Evolutionary conservation across 2,888 invertebrate genomes (phyloP), one percentile per base, ranked within the genome.

Genomic region (Hirtodrosophila trivittata): DNA sequence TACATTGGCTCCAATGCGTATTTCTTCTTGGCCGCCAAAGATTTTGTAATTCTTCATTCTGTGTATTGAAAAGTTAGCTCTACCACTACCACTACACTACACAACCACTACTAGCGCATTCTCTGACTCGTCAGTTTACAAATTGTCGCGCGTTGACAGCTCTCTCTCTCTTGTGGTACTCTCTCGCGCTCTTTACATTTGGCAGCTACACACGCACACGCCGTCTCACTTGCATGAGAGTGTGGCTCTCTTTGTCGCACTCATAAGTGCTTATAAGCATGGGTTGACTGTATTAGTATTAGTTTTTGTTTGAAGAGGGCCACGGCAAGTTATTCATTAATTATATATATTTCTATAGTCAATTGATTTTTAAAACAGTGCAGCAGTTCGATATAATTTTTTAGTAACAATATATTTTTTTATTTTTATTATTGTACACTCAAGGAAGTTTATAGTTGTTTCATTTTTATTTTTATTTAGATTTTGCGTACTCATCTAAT

Each of bases 391-490:
- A n/a, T n/a, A n/a, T 18, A 12, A 30, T 30, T 26, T 12, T 57
- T 37, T 16, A 25, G 1, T 12, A 18, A 6, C 1, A 14, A 25
- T n/a, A 9, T 10, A 1, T 13, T 6, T 10, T 8, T 42, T n/a
- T n/a, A n/a, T 42, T 2, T 10, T 26, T 3, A 32, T 25, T 25
- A 25, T 25, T 6, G 25, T 25, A 25, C 25, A 25, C 25, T n/a
- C n/a, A n/a, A n/a, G n/a, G n/a, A n/a, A n/a, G n/a, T n/a, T n/a
- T n/a, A n/a, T n/a, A n/a, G n/a, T n/a, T n/a, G n/a, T n/a, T n/a
- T n/a, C n/a, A 75, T 80, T 75, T 86, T 82, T 89, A 80, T 87
- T 73, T 73, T n/a, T n/a, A n/a, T n/a, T n/a, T n/a, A n/a, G n/a
- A n/a, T n/a, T n/a, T n/a, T n/a, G n/a, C n/a, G n/a, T n/a, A n/a